A percentile compares a stretch with the other conserved stretches of the same genome.
Conservation (phyloP, 2,888 invertebrate species). For the Tetragonisca angustula region DNA sequence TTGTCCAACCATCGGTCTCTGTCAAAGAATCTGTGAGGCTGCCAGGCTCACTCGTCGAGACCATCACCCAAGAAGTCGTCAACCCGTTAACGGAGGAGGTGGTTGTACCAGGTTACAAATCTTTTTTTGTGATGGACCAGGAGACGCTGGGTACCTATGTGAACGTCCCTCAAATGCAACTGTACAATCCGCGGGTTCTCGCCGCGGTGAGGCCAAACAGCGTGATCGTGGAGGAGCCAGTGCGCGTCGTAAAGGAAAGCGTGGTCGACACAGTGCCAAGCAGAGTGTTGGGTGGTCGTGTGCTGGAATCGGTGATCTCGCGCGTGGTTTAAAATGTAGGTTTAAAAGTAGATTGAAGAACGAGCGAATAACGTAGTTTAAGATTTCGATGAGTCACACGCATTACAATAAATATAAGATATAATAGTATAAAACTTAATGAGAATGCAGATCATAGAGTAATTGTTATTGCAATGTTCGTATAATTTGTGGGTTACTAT, state of each 20-base stretch:
- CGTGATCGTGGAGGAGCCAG: not conserved
- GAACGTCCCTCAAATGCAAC: not conserved
- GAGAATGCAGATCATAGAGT: too few relatives aligned
- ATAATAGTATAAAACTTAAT: too few relatives aligned
- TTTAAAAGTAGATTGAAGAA: not conserved
- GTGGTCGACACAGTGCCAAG: not conserved
- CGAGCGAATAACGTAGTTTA: too few relatives aligned
- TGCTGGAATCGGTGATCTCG: not conserved
- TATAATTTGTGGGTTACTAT: too few relatives aligned
- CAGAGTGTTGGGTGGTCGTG: not conserved
- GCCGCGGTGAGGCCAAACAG: not conserved
- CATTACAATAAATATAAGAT: too few relatives aligned
- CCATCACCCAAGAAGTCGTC: not conserved
- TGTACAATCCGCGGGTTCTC: not conserved
- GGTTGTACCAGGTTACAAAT: not conserved
- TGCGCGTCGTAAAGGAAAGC: not conserved
- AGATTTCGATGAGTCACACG: too few relatives aligned
- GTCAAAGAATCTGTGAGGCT: not conserved
- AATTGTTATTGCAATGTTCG: too few relatives aligned
- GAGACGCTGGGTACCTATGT: not conserved
- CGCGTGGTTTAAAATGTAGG: not conserved
- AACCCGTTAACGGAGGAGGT: not conserved
- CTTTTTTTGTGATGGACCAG: not conserved
- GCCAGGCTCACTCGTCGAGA: not conserved
- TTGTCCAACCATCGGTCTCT: not conserved